Conservation (phyloP, 2,797 vertebrate species). For the Hemitrygon akajei region DNA sequence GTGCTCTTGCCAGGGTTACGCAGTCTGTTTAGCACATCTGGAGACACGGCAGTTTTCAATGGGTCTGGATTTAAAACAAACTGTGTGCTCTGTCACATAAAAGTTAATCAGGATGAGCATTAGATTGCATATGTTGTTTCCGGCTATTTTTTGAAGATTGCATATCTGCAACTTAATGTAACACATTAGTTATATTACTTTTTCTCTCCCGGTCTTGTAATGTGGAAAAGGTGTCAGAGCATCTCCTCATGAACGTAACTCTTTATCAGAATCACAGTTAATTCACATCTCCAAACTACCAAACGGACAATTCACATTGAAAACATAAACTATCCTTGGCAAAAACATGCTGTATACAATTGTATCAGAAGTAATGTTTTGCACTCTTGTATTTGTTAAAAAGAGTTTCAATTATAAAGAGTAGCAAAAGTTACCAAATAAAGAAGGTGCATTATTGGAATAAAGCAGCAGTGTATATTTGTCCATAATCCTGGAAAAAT, state of each 20-base stretch:
- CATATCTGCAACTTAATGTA: not conserved
- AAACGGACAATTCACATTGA: not conserved
- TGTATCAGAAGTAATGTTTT: not conserved
- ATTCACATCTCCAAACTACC: not conserved
- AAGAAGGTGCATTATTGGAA: not conserved
- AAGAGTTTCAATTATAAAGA: not conserved
- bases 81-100: not conserved
- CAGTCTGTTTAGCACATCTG: not conserved
- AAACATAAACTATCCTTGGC: not conserved
- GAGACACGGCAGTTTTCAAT: not conserved
- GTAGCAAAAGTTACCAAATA: not conserved
- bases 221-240: not conserved
- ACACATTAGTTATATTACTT: not conserved
- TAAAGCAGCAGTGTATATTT: not conserved
- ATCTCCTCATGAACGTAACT: not conserved
- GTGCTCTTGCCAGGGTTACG: not conserved
- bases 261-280: not conserved
- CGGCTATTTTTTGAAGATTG: not conserved
- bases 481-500: constrained; percentile 14
- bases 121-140: no score
- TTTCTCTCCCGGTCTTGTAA: no score
- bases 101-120: not conserved
- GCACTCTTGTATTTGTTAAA: not conserved
- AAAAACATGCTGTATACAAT: not conserved
- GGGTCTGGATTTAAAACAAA: not conserved